These are phyloP conservation scores for Plecotus auritus DNA, from an alignment of 2,113 vertebrate species.

Conservation along the genomic window DNA sequence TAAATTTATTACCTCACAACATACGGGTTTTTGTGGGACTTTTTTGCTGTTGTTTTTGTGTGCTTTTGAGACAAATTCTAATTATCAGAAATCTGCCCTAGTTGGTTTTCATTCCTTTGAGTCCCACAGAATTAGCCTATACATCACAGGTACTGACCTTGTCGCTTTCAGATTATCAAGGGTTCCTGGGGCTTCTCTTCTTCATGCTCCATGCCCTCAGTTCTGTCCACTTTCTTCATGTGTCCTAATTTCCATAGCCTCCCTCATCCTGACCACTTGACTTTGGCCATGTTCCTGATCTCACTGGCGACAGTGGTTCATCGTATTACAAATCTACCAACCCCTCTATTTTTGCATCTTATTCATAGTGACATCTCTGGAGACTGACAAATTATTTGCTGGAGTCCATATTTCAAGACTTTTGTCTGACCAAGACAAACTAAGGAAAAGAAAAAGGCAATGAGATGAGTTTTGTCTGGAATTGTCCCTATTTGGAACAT, in stretches of 20 bases:
- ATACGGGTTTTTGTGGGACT: not conserved
- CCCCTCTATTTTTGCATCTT: not conserved
- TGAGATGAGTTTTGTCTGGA: not conserved
- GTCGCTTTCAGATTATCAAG: not conserved
- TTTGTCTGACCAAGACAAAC: not conserved
- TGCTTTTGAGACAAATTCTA: constrained; percentile 30
- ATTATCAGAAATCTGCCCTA: not conserved
- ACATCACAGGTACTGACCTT: not conserved
- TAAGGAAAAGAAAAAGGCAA: not conserved
- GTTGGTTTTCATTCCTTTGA: not conserved
- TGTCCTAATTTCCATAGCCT: not conserved
- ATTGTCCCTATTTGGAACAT: not conserved
- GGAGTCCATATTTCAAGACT: not conserved
- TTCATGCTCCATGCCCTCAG: not conserved
- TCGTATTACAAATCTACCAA: not conserved
- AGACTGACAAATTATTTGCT: not conserved
- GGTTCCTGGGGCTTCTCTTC: not conserved
- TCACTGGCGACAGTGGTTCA: not conserved
- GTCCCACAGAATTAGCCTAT: not conserved
- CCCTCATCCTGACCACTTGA: not conserved
- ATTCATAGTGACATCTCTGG: not conserved
- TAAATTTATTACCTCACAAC: not conserved
- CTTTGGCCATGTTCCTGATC: not conserved
- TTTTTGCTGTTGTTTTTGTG: not conserved
- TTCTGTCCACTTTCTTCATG: not conserved